Conservation (phyloP, 2,888 invertebrate species). For the Lochmaea crataegi region DNA sequence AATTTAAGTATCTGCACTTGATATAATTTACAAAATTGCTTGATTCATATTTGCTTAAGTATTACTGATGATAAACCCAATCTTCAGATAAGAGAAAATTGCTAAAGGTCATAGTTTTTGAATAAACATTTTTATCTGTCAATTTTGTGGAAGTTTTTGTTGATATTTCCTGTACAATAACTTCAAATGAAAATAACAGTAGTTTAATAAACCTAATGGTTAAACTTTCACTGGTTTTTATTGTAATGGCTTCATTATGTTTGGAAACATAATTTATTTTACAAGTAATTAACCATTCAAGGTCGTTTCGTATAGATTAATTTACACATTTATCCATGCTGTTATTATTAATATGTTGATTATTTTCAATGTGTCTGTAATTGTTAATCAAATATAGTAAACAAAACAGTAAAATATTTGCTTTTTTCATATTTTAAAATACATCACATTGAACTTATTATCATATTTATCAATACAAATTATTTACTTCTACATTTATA, state of each 20-base stretch:
- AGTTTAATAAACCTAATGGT: too few species aligned
- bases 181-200: too few species aligned
- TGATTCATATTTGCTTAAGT: not conserved
- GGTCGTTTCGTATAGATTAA: not conserved
- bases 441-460: not conserved
- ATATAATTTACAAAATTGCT: not conserved
- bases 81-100: not conserved
- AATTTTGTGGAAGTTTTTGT: not conserved
- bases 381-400: not conserved
- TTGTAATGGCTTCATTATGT: too few species aligned
- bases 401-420: not conserved
- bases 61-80: not conserved
- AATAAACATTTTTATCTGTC: not conserved
- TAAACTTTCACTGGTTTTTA: too few species aligned
- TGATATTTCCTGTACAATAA: not conserved
- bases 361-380: not conserved
- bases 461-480: not conserved
- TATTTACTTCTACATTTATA: slow-evolving; percentile 54
- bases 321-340: not conserved
- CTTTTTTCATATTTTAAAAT: not conserved
- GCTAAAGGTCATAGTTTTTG: not conserved
- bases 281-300: too few species aligned
- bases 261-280: too few species aligned
- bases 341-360: not conserved
- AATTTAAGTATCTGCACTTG: not conserved